phyloP scores from a whole-genome alignment of 2,113 vertebrate genomes.

The Festucalex cinctus region DNA sequence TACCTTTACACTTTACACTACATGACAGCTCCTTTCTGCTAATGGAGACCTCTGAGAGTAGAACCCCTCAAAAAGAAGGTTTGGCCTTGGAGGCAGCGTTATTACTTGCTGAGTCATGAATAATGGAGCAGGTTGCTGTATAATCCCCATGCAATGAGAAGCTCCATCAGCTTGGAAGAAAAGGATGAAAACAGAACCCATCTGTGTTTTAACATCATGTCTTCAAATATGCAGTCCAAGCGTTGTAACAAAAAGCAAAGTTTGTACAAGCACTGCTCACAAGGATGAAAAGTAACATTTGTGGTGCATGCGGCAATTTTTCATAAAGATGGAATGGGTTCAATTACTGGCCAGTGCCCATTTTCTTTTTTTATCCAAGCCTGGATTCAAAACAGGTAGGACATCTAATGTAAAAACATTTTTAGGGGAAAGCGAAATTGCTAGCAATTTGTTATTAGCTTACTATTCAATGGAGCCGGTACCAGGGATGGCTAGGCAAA shows the following conservation, averaged over 20 bases:
- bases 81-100: slow-evolving; percentile 34
- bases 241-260: not conserved
- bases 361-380: too few species aligned
- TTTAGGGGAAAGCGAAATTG: too few species aligned
- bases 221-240: not conserved
- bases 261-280: not conserved
- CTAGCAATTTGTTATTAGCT: too few species aligned
- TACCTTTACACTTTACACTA: slow-evolving; percentile 29
- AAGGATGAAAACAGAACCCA: slow-evolving; percentile 19
- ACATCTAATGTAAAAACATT: too few species aligned
- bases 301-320: too few species aligned
- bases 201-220: not conserved
- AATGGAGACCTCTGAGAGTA: slow-evolving; percentile 42
- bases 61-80: slow-evolving; percentile 26
- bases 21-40: slow-evolving; percentile 34
- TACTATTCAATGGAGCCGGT: too few species aligned
- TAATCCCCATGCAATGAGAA: slow-evolving; percentile 46
- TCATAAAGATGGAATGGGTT: too few species aligned
- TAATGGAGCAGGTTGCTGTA: slow-evolving; percentile 54
- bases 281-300: not conserved
- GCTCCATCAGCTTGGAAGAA: slow-evolving; percentile 11
- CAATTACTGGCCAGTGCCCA: too few species aligned
- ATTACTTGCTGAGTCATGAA: slow-evolving; percentile 64
- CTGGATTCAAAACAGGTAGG: too few species aligned
- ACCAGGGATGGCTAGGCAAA: too few species aligned